phyloP scores from a whole-genome alignment of 2,888 invertebrate species.

The Morpho deidamia region DNA sequence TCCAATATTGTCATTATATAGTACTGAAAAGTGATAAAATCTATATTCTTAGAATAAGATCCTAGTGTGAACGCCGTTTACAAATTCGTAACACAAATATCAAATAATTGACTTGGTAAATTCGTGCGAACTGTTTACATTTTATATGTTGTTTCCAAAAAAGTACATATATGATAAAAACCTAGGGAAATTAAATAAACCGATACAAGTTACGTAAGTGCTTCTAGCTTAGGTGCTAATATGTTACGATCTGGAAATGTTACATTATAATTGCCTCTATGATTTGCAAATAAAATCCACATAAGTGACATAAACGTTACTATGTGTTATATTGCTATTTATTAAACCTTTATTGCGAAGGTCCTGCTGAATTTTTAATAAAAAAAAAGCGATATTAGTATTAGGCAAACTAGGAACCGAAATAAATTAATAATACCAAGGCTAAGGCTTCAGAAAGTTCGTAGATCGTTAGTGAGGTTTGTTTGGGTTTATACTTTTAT shows the following conservation, averaged over 20 bases:
- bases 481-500: too few species aligned
- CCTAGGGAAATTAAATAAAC: conserved; percentile 1
- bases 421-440: too few species aligned
- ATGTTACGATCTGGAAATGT: not conserved
- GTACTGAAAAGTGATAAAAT: conserved; percentile 31
- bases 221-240: conserved; percentile 3
- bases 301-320: too few species aligned
- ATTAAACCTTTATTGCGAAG: too few species aligned
- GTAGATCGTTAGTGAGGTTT: too few species aligned
- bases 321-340: too few species aligned
- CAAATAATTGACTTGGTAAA: conserved; percentile 19
- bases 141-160: not conserved
- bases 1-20: conserved; percentile 42
- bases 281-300: too few species aligned
- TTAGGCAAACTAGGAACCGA: too few species aligned
- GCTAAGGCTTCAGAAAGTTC: too few species aligned
- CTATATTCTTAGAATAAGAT: conserved; percentile 48
- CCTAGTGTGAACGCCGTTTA: conserved; percentile 28
- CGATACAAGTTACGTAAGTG: conserved; percentile 1
- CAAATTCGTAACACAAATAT: conserved; percentile 42
- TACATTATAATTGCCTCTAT: too few species aligned
- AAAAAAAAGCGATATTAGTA: too few species aligned
- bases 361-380: too few species aligned
- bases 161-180: not conserved
- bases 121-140: conserved; percentile 3